These are phyloP conservation scores for Actinia equina DNA, from an alignment of 64 coral and sea anemone genomes.

Conservation along the genomic window DNA sequence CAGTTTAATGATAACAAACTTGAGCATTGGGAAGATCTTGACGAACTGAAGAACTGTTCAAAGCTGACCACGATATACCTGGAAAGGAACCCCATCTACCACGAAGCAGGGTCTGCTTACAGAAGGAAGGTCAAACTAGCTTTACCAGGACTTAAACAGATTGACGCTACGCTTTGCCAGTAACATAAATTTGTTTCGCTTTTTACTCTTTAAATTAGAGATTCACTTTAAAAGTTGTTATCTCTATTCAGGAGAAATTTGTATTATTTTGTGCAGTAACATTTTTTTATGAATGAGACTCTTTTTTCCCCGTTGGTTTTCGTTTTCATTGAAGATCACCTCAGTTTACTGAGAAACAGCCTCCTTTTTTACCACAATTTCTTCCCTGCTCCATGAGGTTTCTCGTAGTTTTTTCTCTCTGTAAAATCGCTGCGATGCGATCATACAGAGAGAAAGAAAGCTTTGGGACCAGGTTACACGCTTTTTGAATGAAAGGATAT, in stretches of 20 bases:
- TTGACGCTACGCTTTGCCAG: slow-evolving; percentile 82
- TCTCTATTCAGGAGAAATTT: neutral
- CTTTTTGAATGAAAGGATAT: too few species aligned
- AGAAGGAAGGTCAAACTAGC: slow-evolving; percentile 95
- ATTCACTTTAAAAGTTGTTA: neutral
- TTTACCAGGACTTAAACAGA: slow-evolving; percentile 78
- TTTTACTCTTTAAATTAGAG: neutral
- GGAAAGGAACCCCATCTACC: slow-evolving; percentile 88
- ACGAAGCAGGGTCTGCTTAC: slow-evolving; percentile 65
- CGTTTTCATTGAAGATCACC: too few species aligned
- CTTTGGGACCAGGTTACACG: too few species aligned
- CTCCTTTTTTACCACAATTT: too few species aligned
- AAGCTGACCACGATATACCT: slow-evolving; percentile 83
- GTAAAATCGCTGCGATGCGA: too few species aligned
- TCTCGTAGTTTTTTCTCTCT: too few species aligned
- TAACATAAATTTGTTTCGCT: neutral
- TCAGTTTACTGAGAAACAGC: too few species aligned
- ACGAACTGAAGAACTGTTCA: slow-evolving; percentile 67
- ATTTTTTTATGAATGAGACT: too few species aligned
- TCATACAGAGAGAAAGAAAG: too few species aligned
- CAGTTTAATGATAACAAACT: slow-evolving; percentile 96
- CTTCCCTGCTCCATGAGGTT: too few species aligned
- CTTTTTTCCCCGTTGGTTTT: too few species aligned
- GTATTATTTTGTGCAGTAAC: too few species aligned
- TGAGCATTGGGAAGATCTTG: slow-evolving; percentile 85